Evolutionary conservation across 2,888 invertebrate species (phyloP).

Genomic region (Athetis lepigone): DNA sequence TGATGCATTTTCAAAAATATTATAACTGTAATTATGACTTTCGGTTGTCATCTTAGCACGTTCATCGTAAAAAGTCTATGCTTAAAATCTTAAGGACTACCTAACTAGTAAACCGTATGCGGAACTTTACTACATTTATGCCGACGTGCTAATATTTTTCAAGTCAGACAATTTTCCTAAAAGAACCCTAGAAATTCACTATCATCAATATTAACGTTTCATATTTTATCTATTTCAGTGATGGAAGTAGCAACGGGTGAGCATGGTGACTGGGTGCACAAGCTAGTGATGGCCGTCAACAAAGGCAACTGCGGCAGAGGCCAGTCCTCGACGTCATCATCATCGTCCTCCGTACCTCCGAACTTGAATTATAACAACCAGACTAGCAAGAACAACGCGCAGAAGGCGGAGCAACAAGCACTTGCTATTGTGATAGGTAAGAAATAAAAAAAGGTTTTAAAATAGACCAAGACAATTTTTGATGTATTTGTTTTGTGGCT

Average conservation of each 20-base stretch:
- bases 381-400: constrained; percentile 90
- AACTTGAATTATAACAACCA: constrained; percentile 86
- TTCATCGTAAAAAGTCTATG: no score
- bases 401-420: constrained; percentile 77
- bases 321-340: constrained; percentile 79
- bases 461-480: neutral
- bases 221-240: constrained; percentile 89
- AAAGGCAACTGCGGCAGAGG: constrained; percentile 93
- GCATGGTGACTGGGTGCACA: constrained; percentile 97
- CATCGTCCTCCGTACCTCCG: constrained; percentile 82
- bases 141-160: neutral
- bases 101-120: neutral
- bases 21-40: neutral
- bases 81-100: no score
- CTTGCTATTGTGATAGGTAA: constrained; percentile 83
- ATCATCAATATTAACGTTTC: neutral
- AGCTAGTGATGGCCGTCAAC: constrained; percentile 95
- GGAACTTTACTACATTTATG: neutral
- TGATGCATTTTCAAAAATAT: no score
- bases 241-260: constrained; percentile 99
- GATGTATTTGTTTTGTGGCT: neutral
- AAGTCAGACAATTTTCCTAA: neutral
- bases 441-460: constrained; percentile 15
- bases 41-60: neutral
- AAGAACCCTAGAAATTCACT: neutral